Conservation (phyloP, 2,113 vertebrate genomes). For the Patagioenas fasciata region DNA sequence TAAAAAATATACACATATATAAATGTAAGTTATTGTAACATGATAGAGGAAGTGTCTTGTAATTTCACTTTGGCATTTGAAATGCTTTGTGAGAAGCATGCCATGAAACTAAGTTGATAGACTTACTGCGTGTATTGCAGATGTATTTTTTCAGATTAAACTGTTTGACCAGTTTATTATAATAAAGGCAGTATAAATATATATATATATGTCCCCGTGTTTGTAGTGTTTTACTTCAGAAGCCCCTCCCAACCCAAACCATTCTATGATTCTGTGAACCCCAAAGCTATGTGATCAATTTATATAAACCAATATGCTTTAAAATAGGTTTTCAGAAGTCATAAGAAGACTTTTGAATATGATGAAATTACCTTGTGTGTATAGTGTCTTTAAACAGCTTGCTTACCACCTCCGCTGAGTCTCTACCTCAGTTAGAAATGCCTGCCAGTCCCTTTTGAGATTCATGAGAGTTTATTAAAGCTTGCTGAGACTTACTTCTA, state of each 20-base stretch:
- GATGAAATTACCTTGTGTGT: not conserved
- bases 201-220: not conserved
- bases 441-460: not conserved
- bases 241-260: not conserved
- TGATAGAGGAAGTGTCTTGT: not conserved
- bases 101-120: not conserved
- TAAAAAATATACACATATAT: not conserved
- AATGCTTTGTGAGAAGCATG: not conserved
- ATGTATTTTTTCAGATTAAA: not conserved
- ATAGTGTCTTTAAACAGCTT: not conserved
- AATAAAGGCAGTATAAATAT: not conserved
- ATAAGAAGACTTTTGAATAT: not conserved
- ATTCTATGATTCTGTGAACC: not conserved
- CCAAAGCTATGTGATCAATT: not conserved
- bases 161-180: not conserved
- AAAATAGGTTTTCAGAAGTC: not conserved
- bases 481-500: not conserved
- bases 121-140: not conserved
- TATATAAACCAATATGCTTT: not conserved
- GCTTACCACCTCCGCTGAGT: not conserved
- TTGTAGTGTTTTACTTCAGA: not conserved
- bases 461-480: slow-evolving; percentile 17
- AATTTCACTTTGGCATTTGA: not conserved
- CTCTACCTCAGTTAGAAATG: not conserved
- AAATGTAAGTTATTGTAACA: not conserved